Evolutionary conservation across 2,797 vertebrate genomes (phyloP), one percentile per base, ranked within the genome.

Genomic region (Bucorvus abyssinicus): DNA sequence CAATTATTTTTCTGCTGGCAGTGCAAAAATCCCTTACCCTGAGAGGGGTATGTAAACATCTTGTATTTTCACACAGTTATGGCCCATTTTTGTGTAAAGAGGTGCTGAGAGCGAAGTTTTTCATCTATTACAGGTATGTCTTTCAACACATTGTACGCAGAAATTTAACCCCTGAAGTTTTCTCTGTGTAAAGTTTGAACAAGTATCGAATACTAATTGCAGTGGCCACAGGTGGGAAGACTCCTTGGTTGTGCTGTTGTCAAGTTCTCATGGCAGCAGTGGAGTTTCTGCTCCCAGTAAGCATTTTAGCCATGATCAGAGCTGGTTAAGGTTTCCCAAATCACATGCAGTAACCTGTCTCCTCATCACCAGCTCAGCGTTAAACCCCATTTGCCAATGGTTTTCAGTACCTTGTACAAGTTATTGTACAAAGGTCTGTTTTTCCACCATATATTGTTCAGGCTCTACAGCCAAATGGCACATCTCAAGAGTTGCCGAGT

Each of bases 281-380:
- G 15, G 45, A 60, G 26, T 61, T 78, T 57, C 38, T 64, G 27
- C 20, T 38, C 13, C 10, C 7, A 10, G 17, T 0, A 0, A 68
- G 40, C 27, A 29, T 73, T 34, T 47, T 63, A 55, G 23, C 13
- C 44, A 24, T 7, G 18, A 64, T 22, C 16, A 71, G 64, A 59
- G 16, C n/a, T 59, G 45, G 3, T 40, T 27, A 24, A 18, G 22
- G 44, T 63, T 67, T 77, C 52, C 47, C 24, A 36, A 34, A 65
- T 14, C 32, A 14, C 0, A 0, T 2, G 9, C 21, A 65, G 10
- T 9, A 30, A 68, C 10, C 5, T 71, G 24, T 36, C 4, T 79
- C 10, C 32, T 74, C 53, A 70, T 22, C 9, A 30, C 14, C 52
- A 80, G 11, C 60, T 59, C 42, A 1, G 2, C 0, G 0, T 19